These are phyloP conservation scores for Artemia sinica DNA, from an alignment of 2,888 invertebrate species.

Conservation along the genomic window DNA sequence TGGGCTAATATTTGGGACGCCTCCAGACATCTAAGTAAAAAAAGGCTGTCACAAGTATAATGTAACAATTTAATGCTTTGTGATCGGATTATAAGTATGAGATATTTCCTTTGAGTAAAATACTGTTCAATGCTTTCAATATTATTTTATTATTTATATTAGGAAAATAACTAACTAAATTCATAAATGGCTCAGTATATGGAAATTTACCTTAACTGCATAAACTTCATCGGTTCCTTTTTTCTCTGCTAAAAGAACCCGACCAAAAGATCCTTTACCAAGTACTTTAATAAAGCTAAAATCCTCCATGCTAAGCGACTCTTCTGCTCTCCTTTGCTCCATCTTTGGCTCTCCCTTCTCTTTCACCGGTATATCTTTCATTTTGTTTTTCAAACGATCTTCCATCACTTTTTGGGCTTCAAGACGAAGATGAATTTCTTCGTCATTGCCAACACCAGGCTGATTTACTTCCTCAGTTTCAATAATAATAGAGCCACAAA, in stretches of 20 bases:
- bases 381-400: conserved; percentile 33
- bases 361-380: conserved; percentile 29
- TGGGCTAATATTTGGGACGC: too few relatives aligned
- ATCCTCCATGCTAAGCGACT: conserved; percentile 58
- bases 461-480: neutral
- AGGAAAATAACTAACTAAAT: too few relatives aligned
- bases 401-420: conserved; percentile 34
- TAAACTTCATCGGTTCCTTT: conserved; percentile 71
- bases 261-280: conserved; percentile 97
- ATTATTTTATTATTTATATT: too few relatives aligned
- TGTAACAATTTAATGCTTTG: too few relatives aligned
- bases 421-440: conserved; percentile 29
- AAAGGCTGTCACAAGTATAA: too few relatives aligned
- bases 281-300: conserved; percentile 96
- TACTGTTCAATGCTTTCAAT: too few relatives aligned
- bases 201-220: conserved; percentile 37
- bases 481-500: neutral
- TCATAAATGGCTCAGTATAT: too few relatives aligned
- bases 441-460: conserved; percentile 28
- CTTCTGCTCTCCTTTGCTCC: conserved; percentile 25
- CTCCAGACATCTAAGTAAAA: too few relatives aligned
- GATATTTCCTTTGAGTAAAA: too few relatives aligned
- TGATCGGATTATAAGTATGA: too few relatives aligned
- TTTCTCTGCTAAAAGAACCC: conserved; percentile 81
- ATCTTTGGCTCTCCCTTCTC: conserved; percentile 23